Percentiles rank a stretch among this genome's conserved stretches.
Conservation (phyloP, 2,888 invertebrate species). For the Synanthedon vespiformis region DNA sequence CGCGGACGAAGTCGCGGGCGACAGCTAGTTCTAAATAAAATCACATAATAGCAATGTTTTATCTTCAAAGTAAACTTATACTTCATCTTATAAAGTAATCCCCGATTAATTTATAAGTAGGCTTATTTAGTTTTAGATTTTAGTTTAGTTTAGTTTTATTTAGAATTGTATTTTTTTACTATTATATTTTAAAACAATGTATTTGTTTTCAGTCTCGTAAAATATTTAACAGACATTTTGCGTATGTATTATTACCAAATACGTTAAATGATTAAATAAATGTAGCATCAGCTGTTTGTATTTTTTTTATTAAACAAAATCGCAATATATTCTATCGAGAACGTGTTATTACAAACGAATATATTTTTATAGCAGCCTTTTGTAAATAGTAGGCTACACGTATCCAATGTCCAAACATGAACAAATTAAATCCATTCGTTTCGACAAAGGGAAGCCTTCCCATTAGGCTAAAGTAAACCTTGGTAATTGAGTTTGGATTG, state of each 20-base stretch:
- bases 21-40: no score
- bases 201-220: no score
- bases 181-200: no score
- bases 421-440: constrained; percentile 39
- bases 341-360: constrained; percentile 4
- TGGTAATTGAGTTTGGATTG: constrained; percentile 64
- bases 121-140: no score
- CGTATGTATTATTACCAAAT: background rate
- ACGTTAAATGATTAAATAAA: background rate
- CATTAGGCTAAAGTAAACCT: constrained; percentile 56
- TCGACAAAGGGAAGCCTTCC: constrained; percentile 43
- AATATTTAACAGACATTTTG: no score
- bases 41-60: no score
- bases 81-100: no score
- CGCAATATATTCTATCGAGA: background rate
- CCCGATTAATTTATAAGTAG: no score
- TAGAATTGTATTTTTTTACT: no score
- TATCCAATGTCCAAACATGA: constrained; percentile 36
- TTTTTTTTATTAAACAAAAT: constrained; percentile 1
- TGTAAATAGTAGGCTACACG: constrained; percentile 21
- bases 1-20: no score
- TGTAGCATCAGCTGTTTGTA: background rate
- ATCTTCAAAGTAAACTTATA: no score
- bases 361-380: constrained; percentile 15
- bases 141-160: no score